These are phyloP conservation scores for Odontophorus gujanensis DNA, from an alignment of 2,113 vertebrate species.

Conservation along the genomic window DNA sequence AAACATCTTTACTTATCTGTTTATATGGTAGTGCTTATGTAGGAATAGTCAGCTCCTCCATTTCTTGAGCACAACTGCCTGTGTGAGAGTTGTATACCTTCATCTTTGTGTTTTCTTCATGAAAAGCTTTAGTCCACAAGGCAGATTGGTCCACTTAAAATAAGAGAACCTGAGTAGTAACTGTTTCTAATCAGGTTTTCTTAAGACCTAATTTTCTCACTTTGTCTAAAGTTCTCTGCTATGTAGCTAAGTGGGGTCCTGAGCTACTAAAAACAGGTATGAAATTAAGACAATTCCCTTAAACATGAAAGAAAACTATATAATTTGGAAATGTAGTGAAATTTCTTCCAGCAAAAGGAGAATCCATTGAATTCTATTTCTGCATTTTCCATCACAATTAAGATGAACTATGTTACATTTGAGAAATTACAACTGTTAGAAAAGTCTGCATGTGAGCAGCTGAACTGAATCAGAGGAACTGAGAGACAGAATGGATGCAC, in stretches of 20 bases:
- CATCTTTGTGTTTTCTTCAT: neutral
- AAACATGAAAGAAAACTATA: neutral
- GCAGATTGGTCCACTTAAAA: neutral
- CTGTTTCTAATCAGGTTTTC: neutral
- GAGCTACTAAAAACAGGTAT: neutral
- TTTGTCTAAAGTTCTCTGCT: neutral
- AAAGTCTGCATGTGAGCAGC: neutral
- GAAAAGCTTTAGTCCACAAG: neutral
- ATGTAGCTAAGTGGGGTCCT: neutral
- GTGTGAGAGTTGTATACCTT: neutral
- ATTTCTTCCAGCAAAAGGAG: neutral
- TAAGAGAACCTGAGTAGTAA: neutral
- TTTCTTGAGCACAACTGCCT: neutral
- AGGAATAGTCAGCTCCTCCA: neutral
- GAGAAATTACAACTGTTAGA: neutral
- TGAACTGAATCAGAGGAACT: neutral
- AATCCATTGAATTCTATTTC: neutral
- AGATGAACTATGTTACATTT: neutral
- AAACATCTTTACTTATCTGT: neutral
- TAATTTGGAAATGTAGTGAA: neutral
- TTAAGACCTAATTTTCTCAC: neutral
- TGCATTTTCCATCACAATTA: neutral
- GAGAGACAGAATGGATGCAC: neutral
- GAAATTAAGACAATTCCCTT: neutral
- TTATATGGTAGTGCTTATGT: neutral